These are phyloP conservation scores for Euwallacea similis DNA, from an alignment of 1,140 invertebrate genomes.

Conservation along the genomic window DNA sequence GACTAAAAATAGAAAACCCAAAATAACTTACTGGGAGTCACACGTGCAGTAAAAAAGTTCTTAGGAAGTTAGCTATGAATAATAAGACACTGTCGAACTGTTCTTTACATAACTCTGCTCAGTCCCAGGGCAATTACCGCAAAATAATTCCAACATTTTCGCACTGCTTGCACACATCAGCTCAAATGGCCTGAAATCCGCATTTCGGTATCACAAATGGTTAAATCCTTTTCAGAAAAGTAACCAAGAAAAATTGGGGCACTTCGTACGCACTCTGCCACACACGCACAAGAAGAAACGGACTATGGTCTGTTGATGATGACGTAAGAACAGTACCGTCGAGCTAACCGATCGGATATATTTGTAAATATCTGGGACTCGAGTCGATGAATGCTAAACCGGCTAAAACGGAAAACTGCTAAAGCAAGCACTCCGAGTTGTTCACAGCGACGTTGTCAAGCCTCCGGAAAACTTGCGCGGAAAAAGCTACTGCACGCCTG, in stretches of 20 bases:
- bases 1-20: slow-evolving; percentile 29
- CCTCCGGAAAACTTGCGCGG: slow-evolving; percentile 36
- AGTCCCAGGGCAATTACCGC: slow-evolving; percentile 10
- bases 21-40: slow-evolving; percentile 32
- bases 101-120: slow-evolving; percentile 33
- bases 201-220: slow-evolving; percentile 22
- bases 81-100: slow-evolving; percentile 18
- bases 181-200: slow-evolving; percentile 7
- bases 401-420: slow-evolving; percentile 34
- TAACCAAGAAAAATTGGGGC: slow-evolving; percentile 10
- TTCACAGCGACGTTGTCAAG: slow-evolving; percentile 31
- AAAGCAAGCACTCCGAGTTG: slow-evolving; percentile 25
- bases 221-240: slow-evolving; percentile 1
- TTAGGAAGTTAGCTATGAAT: slow-evolving; percentile 29
- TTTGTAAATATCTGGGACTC: slow-evolving; percentile 42
- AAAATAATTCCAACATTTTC: slow-evolving; percentile 30
- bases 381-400: slow-evolving; percentile 35
- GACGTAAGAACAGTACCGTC: slow-evolving; percentile 34
- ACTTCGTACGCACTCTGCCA: slow-evolving; percentile 20
- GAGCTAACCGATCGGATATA: slow-evolving; percentile 39
- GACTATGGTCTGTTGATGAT: slow-evolving; percentile 29
- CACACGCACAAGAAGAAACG: slow-evolving; percentile 31
- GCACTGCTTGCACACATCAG: slow-evolving; percentile 12
- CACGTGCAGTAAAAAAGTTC: slow-evolving; percentile 32
- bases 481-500: slow-evolving; percentile 26